A percentile compares a stretch with the other conserved stretches of the same genome.
These are phyloP conservation scores for Copidosoma floridanum DNA, from an alignment of 1,140 invertebrate species.

Conservation along the genomic window DNA sequence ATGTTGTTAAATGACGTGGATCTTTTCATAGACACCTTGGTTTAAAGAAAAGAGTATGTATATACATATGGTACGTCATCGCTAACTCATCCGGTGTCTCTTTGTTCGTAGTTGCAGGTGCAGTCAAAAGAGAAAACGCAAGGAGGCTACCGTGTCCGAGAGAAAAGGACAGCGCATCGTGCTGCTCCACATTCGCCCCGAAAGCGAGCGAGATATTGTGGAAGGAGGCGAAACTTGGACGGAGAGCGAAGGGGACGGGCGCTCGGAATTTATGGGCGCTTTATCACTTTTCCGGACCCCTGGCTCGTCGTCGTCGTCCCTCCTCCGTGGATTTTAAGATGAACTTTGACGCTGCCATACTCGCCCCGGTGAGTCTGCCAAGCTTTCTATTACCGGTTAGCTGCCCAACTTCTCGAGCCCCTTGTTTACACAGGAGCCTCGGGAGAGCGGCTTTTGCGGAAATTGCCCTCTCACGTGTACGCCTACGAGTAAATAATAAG, in stretches of 20 bases:
- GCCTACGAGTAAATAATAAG: no score
- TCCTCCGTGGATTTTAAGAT: constrained; percentile 47
- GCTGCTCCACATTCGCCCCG: constrained; percentile 7
- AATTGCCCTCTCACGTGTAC: no score
- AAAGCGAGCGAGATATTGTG: constrained; percentile 2
- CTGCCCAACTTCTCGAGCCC: no score
- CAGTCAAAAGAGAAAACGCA: constrained; percentile 28
- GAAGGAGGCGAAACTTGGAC: constrained; percentile 23
- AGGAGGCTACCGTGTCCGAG: constrained; percentile 26
- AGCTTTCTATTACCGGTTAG: no score
- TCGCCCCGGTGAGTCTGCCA: constrained; percentile 24
- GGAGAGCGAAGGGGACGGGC: constrained; percentile 40
- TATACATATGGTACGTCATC: no score
- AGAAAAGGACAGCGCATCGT: constrained; percentile 13
- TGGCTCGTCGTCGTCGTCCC: constrained; percentile 40
- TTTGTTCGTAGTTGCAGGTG: constrained; percentile 41
- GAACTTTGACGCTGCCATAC: constrained; percentile 51
- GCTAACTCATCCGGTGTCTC: constrained; percentile 4
- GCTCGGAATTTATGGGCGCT: constrained; percentile 56
- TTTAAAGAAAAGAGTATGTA: no score
- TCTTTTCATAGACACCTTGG: no score
- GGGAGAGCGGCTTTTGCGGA: no score
- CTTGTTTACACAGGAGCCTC: no score
- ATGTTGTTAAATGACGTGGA: no score
- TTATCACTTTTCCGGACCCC: constrained; percentile 58